These are phyloP conservation scores for Aphaenogaster floridana DNA, from an alignment of 1,140 invertebrate species.

Conservation along the genomic window DNA sequence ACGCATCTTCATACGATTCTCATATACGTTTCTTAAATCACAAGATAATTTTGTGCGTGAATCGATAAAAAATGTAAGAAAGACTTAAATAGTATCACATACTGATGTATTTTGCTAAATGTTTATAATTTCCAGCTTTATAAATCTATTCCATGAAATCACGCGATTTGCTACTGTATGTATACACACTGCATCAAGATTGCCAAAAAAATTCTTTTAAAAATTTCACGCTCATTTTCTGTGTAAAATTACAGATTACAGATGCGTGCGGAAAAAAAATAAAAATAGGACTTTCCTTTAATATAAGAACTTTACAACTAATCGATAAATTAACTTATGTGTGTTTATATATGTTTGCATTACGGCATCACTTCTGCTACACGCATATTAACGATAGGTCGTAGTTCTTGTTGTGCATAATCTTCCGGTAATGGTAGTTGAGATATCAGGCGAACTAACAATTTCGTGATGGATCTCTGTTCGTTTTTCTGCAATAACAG, in stretches of 20 bases:
- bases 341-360: background rate
- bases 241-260: background rate
- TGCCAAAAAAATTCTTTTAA: background rate
- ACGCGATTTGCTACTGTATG: background rate
- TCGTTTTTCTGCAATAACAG: conserved; percentile 85
- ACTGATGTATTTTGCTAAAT: conserved; percentile 33
- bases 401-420: conserved; percentile 89
- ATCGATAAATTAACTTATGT: conserved; percentile 22
- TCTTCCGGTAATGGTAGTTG: conserved; percentile 90
- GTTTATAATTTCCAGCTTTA: conserved; percentile 42
- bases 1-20: background rate
- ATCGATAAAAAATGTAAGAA: conserved; percentile 52
- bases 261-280: background rate
- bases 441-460: conserved; percentile 87
- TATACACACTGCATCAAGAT: conserved; percentile 1
- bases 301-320: conserved; percentile 28
- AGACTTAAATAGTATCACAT: conserved; percentile 31
- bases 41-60: conserved; percentile 22
- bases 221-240: conserved; percentile 4
- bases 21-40: background rate
- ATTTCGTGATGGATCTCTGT: conserved; percentile 79
- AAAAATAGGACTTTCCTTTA: background rate
- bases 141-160: conserved; percentile 4
- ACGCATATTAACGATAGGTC: conserved; percentile 84
- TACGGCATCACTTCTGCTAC: conserved; percentile 77